Evolutionary conservation across 2,797 vertebrate genomes (phyloP), one percentile per base, ranked within the genome.

Genomic region (Crenuchus spilurus): DNA sequence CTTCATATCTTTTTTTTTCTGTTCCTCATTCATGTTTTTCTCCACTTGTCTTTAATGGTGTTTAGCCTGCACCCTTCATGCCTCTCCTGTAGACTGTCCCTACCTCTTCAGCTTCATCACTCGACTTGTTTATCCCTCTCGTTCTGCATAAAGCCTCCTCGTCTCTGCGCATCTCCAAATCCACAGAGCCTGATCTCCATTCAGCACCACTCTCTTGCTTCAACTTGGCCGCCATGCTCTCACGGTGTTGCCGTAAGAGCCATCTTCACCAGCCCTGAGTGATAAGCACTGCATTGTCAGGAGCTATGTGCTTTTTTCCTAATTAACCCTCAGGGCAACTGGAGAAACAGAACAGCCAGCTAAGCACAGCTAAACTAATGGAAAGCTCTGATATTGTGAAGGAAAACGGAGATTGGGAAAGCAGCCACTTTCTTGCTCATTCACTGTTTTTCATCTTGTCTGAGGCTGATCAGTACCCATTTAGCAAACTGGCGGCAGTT

Each of bases 271-370:
- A 52, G 37, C 64, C 37, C 74, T 49, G 72, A 46, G 57, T 71
- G 72, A 79, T 72, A 80, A 83, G 77, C 44, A 10, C 39, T 65
- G 62, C 52, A 57, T 75, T 63, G 37, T 66, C 66, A 61, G 64
- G 65, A 58, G 5, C 46, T 58, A 49, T 51, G 0, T 60, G 28
- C 11, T 46, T 73, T 73, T 20, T 74, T 72, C 70, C 74, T 84
- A 87, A 89, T 91, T 90, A 90, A 89, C 87, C 87, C 75, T 8
- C 24, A 7, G 82, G 80, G 77, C 82, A 72, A 46, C 26, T 8
- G 11, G 1, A 44, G 24, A 55, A 30, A 72, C 49, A 35, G 62
- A 58, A 41, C 46, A 70, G 73, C 83, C 37, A 55, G 73, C 44
- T 77, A 70, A 33, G 78, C 78, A 81, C 20, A 37, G 60, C 33